These are phyloP conservation scores for Centropyge bicolor DNA, from an alignment of 2,797 vertebrate species.

Conservation along the genomic window DNA sequence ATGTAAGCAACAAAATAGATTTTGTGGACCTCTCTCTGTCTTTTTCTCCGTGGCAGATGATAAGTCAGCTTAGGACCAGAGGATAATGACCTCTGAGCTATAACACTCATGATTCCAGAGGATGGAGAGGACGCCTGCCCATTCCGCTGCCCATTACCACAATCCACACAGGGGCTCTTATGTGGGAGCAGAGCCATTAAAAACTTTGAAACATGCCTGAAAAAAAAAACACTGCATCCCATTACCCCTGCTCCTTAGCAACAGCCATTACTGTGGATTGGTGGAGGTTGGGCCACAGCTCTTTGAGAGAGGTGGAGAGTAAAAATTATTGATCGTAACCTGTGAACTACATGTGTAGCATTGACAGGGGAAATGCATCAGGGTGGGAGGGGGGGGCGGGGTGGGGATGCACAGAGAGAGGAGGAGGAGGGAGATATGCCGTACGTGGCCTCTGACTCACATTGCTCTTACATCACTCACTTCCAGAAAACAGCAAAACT, in stretches of 20 bases:
- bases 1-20: neutral
- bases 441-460: conserved; percentile 46
- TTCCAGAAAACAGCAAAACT: conserved; percentile 36
- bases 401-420: conserved; percentile 7
- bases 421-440: conserved; percentile 18
- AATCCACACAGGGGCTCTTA: conserved; percentile 60
- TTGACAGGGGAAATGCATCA: conserved; percentile 70
- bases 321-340: conserved; percentile 77
- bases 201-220: conserved; percentile 59
- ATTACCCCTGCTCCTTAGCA: conserved; percentile 62
- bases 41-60: conserved; percentile 28
- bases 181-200: conserved; percentile 57
- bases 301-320: conserved; percentile 55
- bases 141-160: conserved; percentile 57
- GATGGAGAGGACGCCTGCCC: conserved; percentile 36
- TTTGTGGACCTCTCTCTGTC: neutral
- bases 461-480: conserved; percentile 49
- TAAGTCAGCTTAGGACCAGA: conserved; percentile 49
- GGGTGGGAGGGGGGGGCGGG: conserved; percentile 4
- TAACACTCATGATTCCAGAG: conserved; percentile 49
- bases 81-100: conserved; percentile 51
- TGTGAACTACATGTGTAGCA: conserved; percentile 82
- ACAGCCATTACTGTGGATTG: conserved; percentile 49
- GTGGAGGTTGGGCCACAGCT: conserved; percentile 48
- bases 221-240: conserved; percentile 58